phyloP scores from a whole-genome alignment of 2,797 vertebrate genomes.

The Coregonus suidteri region DNA sequence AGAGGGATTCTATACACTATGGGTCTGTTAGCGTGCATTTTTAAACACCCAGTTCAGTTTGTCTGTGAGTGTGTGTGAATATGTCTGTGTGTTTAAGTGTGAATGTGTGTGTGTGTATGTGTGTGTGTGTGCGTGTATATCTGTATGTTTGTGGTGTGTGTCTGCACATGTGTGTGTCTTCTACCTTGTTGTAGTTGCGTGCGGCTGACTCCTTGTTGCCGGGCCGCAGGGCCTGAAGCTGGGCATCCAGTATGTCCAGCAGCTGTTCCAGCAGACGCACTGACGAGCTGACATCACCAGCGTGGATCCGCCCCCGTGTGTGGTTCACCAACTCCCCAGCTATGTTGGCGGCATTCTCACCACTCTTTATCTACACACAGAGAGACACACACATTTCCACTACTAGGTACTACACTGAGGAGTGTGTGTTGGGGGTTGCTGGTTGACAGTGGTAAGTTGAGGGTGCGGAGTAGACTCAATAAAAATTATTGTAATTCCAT shows the following conservation, averaged over 20 bases:
- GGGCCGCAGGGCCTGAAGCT: constrained; percentile 89
- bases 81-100: too few relatives aligned
- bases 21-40: neutral
- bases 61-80: constrained; percentile 7
- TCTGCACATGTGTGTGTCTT: neutral
- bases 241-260: constrained; percentile 91
- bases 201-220: constrained; percentile 89
- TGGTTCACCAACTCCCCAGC: constrained; percentile 90
- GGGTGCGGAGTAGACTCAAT: neutral
- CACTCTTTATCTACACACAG: constrained; percentile 87
- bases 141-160: too few relatives aligned
- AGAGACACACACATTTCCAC: constrained; percentile 15
- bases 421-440: neutral
- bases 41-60: neutral
- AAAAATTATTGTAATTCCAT: too few relatives aligned
- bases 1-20: too few relatives aligned
- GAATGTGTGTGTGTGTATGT: neutral
- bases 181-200: constrained; percentile 92
- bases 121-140: neutral
- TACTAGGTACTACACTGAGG: neutral
- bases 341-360: constrained; percentile 93
- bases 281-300: constrained; percentile 91
- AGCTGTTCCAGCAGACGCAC: constrained; percentile 93
- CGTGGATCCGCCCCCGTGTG: constrained; percentile 89
- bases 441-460: neutral